phyloP scores from a whole-genome alignment of 2,888 invertebrate genomes.

The Mechanitis messenoides region DNA sequence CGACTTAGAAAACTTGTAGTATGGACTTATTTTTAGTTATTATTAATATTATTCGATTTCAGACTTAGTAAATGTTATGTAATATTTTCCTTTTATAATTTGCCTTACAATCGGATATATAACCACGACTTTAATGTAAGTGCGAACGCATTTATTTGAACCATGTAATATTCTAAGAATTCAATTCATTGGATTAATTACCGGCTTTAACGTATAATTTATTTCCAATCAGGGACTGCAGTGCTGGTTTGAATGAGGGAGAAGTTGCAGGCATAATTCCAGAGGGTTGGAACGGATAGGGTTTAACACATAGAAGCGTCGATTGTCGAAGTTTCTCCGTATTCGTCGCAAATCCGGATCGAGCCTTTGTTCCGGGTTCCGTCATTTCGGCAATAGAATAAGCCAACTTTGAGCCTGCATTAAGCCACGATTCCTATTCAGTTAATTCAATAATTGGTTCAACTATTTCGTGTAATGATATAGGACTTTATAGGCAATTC shows the following conservation, averaged over 20 bases:
- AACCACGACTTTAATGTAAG: neutral
- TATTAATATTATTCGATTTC: no score
- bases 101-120: conserved; percentile 2
- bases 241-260: conserved; percentile 25
- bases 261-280: conserved; percentile 26
- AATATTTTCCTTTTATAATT: no score
- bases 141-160: conserved; percentile 3
- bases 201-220: conserved; percentile 29
- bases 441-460: conserved; percentile 16
- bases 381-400: conserved; percentile 22
- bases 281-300: conserved; percentile 24
- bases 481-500: neutral
- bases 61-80: no score
- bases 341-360: conserved; percentile 24
- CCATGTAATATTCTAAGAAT: conserved; percentile 8
- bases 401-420: conserved; percentile 22
- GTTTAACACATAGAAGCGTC: conserved; percentile 30
- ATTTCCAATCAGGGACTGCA: conserved; percentile 33
- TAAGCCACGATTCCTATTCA: conserved; percentile 12
- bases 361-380: conserved; percentile 26
- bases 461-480: neutral
- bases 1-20: no score
- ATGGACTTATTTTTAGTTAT: no score
- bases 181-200: conserved; percentile 28
- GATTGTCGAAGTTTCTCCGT: conserved; percentile 26